These are phyloP conservation scores for Epizoanthus stellaris DNA, from an alignment of 92 coral and sea anemone genomes.

Conservation along the genomic window DNA sequence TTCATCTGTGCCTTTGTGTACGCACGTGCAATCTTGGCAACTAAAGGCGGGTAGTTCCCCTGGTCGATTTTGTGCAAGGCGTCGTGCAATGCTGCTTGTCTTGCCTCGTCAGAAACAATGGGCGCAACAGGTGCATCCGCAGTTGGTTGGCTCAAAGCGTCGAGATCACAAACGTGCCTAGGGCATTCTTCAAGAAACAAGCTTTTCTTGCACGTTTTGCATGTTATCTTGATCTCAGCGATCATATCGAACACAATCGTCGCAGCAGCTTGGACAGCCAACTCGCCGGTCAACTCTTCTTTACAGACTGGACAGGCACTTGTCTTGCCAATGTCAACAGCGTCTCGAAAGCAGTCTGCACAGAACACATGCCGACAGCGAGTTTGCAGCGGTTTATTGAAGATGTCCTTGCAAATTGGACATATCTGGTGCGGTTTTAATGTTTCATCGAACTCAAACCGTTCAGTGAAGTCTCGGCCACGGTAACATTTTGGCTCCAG, in stretches of 20 bases:
- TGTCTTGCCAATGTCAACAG: neutral
- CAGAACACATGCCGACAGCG: neutral
- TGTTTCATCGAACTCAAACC: neutral
- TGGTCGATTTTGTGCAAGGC: neutral
- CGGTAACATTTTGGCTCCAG: conserved; percentile 11
- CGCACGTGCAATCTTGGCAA: neutral
- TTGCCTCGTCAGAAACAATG: neutral
- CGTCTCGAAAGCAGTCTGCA: neutral
- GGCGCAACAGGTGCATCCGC: conserved; percentile 24
- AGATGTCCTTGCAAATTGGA: conserved; percentile 14
- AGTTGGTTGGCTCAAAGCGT: neutral
- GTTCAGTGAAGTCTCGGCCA: neutral
- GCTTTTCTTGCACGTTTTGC: neutral
- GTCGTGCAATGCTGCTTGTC: neutral
- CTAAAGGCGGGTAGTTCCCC: neutral
- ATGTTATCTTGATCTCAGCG: neutral
- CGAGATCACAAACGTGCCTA: neutral
- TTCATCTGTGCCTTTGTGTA: conserved; percentile 8
- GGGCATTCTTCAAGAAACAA: neutral
- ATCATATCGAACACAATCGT: conserved; percentile 10
- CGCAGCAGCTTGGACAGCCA: neutral
- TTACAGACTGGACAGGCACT: conserved; percentile 12
- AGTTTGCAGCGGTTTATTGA: neutral
- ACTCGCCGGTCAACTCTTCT: conserved; percentile 14
- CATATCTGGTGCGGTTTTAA: neutral